Evolutionary conservation across 2,888 invertebrate species (phyloP), one percentile per base, ranked within the genome.

Genomic region (Parthenolecanium corni): DNA sequence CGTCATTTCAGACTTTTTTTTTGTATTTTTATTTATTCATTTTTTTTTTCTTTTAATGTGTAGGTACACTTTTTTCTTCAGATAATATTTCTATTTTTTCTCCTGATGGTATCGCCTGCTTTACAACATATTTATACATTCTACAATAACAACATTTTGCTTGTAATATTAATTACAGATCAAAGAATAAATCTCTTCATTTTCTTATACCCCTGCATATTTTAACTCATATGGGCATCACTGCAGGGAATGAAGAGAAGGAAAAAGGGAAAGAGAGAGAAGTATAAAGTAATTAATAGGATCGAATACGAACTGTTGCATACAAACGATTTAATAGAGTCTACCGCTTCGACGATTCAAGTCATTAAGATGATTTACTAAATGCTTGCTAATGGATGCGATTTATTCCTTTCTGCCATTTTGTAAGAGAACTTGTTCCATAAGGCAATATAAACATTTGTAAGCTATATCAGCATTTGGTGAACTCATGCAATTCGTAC

Each of bases 161-260:
- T 42, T 38, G 53, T 54, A 54, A 54, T 54, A 54, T 54, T 54
- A 54, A 54, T 54, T 54, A 40, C 53, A 40, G 40, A 54, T 54
- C 24, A 40, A 16, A 12, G 53, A 31, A 9, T 6, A 31, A 31
- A 31, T 31, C 31, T 31, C 31, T 31, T 31, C 31, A 31, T 31
- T 31, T 31, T 31, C 31, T 31, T 31, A n/a, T 31, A 31, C 9
- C 9, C 4, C 4, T 31, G 31, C 9, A 9, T 31, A 31, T 6
- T 4, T 4, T 9, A 31, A 18, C 53, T 23, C 16, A 31, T 31
- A 31, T 31, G 31, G 9, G 4, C 31, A 9, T 31, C 31, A 53
- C 31, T 6, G 20, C 31, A 14, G n/a, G 4, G 5, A 3, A 21
- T 47, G 47, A n/a, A 18, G 18, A 18, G 20, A 18, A 2, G 20